Evolutionary conservation across 2,797 vertebrate genomes (phyloP).

Genomic region (Xenops minutus): DNA sequence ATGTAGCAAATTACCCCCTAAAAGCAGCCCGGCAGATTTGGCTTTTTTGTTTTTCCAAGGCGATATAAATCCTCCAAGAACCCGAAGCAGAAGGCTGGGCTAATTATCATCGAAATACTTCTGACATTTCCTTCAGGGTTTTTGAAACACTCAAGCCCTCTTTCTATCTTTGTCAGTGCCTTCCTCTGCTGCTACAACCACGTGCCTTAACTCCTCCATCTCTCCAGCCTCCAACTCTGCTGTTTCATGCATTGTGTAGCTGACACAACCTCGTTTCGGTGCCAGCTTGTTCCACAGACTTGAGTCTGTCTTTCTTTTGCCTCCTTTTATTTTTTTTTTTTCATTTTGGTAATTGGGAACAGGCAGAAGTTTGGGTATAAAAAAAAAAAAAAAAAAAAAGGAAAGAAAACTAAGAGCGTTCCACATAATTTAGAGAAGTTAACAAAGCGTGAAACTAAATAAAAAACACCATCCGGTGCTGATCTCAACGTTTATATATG

Average conservation of each 20-base stretch:
- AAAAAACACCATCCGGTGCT: constrained; percentile 42
- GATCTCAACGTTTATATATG: constrained; percentile 29
- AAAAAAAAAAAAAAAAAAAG: neutral
- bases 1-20: neutral
- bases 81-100: constrained; percentile 15
- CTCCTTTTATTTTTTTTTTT: neutral
- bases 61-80: neutral
- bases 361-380: constrained; percentile 11
- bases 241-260: neutral
- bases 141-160: constrained; percentile 27
- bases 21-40: neutral
- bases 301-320: neutral
- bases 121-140: constrained; percentile 39
- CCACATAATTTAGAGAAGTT: constrained; percentile 31
- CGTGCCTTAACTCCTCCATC: constrained; percentile 61
- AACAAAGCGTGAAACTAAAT: constrained; percentile 32
- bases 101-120: constrained; percentile 10
- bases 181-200: constrained; percentile 26
- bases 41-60: neutral
- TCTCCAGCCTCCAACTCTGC: constrained; percentile 27
- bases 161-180: constrained; percentile 45
- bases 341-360: neutral
- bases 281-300: neutral
- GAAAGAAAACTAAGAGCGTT: neutral
- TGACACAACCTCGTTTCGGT: neutral